Evolutionary conservation across 2,797 vertebrate species (phyloP).

Genomic region (Fratercula arctica): DNA sequence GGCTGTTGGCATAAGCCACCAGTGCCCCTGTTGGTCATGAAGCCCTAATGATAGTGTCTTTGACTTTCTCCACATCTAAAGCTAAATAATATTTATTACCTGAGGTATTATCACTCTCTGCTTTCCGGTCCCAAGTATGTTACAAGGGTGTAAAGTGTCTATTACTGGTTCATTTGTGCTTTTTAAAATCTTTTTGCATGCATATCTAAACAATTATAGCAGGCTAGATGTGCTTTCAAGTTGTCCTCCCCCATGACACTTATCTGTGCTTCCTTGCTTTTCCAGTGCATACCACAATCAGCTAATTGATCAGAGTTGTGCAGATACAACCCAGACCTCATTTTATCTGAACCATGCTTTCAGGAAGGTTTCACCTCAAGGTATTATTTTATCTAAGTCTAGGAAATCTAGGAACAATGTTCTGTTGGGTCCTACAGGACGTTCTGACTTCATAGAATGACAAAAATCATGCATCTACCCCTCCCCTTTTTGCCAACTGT

Average conservation of each 20-base stretch:
- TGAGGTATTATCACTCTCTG: neutral
- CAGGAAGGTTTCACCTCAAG: neutral
- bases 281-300: neutral
- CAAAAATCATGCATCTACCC: neutral
- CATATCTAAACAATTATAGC: neutral
- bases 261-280: neutral
- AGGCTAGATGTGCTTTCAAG: neutral
- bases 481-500: neutral
- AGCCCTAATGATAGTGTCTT: neutral
- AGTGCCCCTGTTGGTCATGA: neutral
- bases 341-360: neutral
- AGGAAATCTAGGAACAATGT: neutral
- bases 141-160: neutral
- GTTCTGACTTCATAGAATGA: neutral
- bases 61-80: neutral
- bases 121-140: neutral
- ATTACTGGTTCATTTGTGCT: neutral
- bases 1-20: neutral
- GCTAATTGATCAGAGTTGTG: rapidly evolving
- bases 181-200: neutral
- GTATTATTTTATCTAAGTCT: neutral
- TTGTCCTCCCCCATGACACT: neutral
- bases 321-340: neutral
- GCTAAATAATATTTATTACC: neutral
- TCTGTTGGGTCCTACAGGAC: neutral